Conservation (phyloP, 2,113 vertebrate species). For the Charina bottae region DNA sequence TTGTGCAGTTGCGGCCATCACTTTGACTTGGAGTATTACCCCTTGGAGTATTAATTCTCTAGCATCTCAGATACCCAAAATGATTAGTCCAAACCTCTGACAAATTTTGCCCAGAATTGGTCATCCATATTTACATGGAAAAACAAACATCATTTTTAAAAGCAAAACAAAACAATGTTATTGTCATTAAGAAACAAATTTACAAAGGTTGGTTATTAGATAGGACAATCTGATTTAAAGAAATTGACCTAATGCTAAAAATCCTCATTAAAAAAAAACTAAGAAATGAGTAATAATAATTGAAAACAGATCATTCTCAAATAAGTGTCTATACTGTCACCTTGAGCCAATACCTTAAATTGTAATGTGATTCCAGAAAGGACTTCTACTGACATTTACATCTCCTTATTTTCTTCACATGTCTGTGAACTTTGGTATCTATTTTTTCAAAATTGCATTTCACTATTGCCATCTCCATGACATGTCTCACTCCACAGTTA, state of each 20-base stretch:
- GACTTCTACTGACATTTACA: not conserved
- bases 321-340: not conserved
- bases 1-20: not conserved
- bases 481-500: not conserved
- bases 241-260: not conserved
- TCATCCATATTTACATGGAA: not conserved
- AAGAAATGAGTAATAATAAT: not conserved
- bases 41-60: not conserved
- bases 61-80: not conserved
- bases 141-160: not conserved
- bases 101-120: not conserved
- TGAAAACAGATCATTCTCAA: not conserved
- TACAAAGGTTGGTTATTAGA: not conserved
- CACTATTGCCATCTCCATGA: not conserved
- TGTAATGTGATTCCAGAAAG: not conserved
- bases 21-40: not conserved
- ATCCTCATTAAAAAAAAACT: not conserved
- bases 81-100: not conserved
- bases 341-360: not conserved
- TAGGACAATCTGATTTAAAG: not conserved
- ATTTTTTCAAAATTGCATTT: not conserved
- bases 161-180: not conserved
- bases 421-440: not conserved
- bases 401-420: not conserved
- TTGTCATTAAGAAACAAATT: not conserved